These are phyloP conservation scores for Aphis gossypii DNA, from an alignment of 1,140 invertebrate genomes.

Conservation along the genomic window DNA sequence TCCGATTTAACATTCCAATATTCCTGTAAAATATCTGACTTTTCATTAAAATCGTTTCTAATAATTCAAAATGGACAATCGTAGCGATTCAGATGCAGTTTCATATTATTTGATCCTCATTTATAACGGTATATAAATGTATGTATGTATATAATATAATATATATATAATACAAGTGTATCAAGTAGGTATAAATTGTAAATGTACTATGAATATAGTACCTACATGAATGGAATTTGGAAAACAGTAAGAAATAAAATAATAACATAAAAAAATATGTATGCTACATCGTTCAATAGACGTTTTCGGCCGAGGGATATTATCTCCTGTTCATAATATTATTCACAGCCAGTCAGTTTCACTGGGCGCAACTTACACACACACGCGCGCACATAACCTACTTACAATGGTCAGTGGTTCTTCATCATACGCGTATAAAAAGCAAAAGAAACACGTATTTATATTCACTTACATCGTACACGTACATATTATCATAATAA, in stretches of 20 bases:
- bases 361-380: not conserved
- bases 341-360: constrained; percentile 38
- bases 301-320: not conserved
- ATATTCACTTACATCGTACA: not conserved
- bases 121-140: not conserved
- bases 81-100: not conserved
- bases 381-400: constrained; percentile 31
- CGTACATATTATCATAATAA: not conserved
- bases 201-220: not conserved
- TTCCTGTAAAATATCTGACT: not conserved
- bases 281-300: not conserved
- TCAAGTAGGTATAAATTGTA: no score
- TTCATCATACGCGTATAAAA: not conserved
- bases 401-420: constrained; percentile 50
- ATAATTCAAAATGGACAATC: not conserved
- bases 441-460: not conserved
- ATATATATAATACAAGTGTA: not conserved
- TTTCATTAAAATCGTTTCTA: not conserved
- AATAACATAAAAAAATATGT: constrained; percentile 10
- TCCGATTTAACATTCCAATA: not conserved
- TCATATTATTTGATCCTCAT: not conserved
- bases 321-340: constrained; percentile 20
- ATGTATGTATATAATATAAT: not conserved
- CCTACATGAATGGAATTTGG: not conserved
- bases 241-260: not conserved